Conservation (phyloP, 2,797 vertebrate genomes). For the Channallabes apus region DNA sequence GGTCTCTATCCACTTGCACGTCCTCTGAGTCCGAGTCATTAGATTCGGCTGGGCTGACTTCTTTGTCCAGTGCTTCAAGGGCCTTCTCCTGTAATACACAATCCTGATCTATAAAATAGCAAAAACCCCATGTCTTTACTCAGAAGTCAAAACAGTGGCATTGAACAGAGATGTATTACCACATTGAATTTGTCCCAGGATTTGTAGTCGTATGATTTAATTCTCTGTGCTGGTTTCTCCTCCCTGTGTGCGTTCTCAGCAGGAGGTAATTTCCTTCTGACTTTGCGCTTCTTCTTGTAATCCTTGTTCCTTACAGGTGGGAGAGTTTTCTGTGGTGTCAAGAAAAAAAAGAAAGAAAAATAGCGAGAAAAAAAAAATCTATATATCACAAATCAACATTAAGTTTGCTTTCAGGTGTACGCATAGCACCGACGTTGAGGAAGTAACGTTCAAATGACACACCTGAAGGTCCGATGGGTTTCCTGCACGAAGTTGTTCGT, state of each 20-base stretch:
- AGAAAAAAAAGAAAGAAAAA: neutral
- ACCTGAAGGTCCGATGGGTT: conserved; percentile 60
- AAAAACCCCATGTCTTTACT: neutral
- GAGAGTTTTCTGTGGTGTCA: conserved; percentile 68
- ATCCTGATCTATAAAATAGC: neutral
- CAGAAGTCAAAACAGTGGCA: neutral
- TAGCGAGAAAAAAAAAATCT: neutral
- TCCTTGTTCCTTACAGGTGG: conserved; percentile 91
- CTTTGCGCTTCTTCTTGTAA: conserved; percentile 83
- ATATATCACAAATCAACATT: neutral
- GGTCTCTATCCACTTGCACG: conserved; percentile 75
- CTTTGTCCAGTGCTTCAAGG: conserved; percentile 87
- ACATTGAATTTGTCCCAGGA: conserved; percentile 96
- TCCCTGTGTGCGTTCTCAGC: conserved; percentile 71
- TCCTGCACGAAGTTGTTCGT: conserved; percentile 79
- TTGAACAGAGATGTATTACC: conserved; percentile 69
- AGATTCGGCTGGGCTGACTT: conserved; percentile 82
- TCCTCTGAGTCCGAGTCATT: conserved; percentile 91
- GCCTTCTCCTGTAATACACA: conserved; percentile 81
- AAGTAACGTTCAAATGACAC: neutral
- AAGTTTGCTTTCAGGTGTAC: neutral
- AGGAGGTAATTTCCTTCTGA: conserved; percentile 63
- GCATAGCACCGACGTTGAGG: too few relatives aligned
- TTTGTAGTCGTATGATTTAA: conserved; percentile 87
- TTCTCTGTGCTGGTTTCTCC: conserved; percentile 73